Evolutionary conservation across 2,888 invertebrate genomes (phyloP), one percentile per base, ranked within the genome.

Genomic region (Diloba caeruleocephala): DNA sequence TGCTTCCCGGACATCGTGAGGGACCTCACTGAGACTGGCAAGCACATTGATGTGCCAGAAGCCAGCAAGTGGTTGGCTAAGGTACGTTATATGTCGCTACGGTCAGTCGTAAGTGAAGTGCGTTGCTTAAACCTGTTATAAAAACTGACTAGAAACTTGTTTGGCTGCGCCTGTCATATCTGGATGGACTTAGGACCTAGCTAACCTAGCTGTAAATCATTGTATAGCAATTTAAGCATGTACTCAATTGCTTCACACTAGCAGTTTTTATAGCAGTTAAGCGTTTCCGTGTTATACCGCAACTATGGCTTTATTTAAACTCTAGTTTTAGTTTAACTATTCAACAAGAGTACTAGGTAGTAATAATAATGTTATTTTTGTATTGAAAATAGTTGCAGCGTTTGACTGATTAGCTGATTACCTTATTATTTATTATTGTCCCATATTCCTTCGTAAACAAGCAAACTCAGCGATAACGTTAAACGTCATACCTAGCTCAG

Each of bases 1-100:
- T 93, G 97, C 64, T 98, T 98, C 94, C 97, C 98, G 78, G 97
- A 98, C 88, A 93, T 98, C 75, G 97, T 98, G 55, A 94, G 97
- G 74, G 97, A 97, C 87, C 93, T 98, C 65, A 97, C 97, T 26
- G 96, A 97, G 78, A 95, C 95, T 73, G 95, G 96, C 71, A 95
- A 96, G 79, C 95, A 96, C 85, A 94, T 95, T 57, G 97, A 97
- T 82, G 95, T 97, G 85, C 96, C 96, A 26, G 96, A 97, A 85
- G 96, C 96, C 64, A 96, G 96, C 66, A 96, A 96, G 84, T 96
- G 97, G 96, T 95, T 96, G 88, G 95, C 96, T 46, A 96, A 97
- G 94, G 96, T 97, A 91, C 85, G 88, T 88, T 78, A 66, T 57
- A 71, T 76, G 77, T 78, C 54, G 72, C 65, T 76, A 14, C 57